Evolutionary conservation across 2,113 vertebrate genomes (phyloP).

Genomic region (Phylloscopus whistleri): DNA sequence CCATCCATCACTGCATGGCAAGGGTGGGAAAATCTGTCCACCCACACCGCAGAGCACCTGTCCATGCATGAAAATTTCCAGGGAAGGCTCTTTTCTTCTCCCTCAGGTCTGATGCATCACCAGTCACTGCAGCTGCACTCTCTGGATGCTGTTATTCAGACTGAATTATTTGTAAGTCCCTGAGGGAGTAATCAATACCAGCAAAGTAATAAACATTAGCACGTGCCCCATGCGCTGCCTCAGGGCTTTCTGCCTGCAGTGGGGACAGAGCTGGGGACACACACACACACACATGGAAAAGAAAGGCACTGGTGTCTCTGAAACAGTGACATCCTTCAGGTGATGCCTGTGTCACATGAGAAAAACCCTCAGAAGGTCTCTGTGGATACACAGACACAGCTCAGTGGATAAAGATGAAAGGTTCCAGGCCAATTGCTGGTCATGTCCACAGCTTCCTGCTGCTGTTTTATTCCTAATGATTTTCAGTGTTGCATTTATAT

Average conservation of each 20-base stretch:
- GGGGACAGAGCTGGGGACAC: background rate
- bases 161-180: background rate
- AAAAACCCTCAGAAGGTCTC: background rate
- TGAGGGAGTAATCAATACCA: background rate
- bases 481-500: background rate
- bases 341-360: background rate
- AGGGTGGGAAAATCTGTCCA: background rate
- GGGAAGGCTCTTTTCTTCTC: background rate
- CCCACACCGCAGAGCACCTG: background rate
- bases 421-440: background rate
- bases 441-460: background rate
- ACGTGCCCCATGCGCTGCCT: background rate
- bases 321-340: background rate
- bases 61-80: background rate
- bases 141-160: background rate
- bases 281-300: fast-evolving
- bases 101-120: background rate
- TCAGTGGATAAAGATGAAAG: background rate
- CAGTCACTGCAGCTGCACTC: background rate
- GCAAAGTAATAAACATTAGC: background rate
- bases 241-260: background rate
- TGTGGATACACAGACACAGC: background rate
- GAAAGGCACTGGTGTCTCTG: background rate
- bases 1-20: background rate
- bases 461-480: background rate